Percentiles rank a stretch among this genome's conserved stretches.
phyloP scores from a whole-genome alignment of 2,113 vertebrate species.

The Grantiella picta region DNA sequence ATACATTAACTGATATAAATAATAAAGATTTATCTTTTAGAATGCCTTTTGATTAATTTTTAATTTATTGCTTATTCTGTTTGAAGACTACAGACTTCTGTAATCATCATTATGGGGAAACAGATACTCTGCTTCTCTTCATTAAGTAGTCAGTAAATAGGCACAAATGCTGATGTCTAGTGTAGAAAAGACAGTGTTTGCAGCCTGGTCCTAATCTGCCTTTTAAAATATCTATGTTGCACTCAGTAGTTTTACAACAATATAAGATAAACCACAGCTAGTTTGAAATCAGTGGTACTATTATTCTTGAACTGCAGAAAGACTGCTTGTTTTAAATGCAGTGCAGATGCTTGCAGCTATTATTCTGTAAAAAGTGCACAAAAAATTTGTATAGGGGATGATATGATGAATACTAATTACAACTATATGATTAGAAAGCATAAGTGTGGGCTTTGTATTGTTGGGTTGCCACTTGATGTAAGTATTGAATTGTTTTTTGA shows the following conservation, averaged over 20 bases:
- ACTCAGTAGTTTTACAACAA: background rate
- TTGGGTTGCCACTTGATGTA: background rate
- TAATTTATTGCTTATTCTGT: background rate
- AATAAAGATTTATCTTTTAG: background rate
- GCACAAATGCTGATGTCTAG: background rate
- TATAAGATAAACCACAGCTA: background rate
- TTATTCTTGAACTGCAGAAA: background rate
- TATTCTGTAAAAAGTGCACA: background rate
- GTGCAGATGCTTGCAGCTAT: background rate
- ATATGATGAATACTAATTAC: background rate
- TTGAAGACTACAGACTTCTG: background rate
- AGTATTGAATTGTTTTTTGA: accelerated
- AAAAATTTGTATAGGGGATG: background rate
- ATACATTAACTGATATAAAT: background rate
- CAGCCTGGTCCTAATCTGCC: background rate
- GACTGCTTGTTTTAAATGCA: background rate
- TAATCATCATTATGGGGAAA: background rate
- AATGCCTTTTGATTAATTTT: background rate
- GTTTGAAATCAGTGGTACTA: background rate
- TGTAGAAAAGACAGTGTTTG: background rate
- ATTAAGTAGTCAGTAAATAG: background rate
- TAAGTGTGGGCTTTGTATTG: background rate
- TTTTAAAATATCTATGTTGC: background rate
- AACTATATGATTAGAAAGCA: background rate
- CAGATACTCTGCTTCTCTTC: background rate